These are phyloP conservation scores for Eupeodes luniger DNA, from an alignment of 2,888 invertebrate genomes.

Conservation along the genomic window DNA sequence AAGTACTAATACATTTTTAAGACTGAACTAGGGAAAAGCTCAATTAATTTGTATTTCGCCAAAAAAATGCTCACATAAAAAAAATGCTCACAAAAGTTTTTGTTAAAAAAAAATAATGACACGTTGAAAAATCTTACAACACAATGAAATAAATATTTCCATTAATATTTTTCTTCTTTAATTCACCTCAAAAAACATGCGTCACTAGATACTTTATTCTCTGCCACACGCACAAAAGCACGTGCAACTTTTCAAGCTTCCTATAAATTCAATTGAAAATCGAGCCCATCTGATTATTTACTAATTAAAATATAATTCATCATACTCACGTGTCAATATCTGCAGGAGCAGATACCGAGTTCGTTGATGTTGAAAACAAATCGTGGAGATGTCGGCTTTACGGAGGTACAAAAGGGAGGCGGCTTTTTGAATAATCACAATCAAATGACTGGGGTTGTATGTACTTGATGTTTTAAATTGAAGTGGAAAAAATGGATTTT, in stretches of 20 bases:
- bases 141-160: no score
- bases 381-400: neutral
- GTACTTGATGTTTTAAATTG: no score
- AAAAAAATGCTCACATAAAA: no score
- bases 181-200: neutral
- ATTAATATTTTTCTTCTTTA: no score
- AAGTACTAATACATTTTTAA: no score
- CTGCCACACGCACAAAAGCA: neutral
- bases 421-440: neutral
- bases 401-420: neutral
- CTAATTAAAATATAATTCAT: slow-evolving; percentile 71
- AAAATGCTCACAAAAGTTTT: no score
- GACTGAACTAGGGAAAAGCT: no score
- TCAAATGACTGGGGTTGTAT: no score
- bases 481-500: no score
- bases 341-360: slow-evolving; percentile 16
- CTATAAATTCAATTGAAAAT: neutral
- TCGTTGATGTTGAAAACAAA: neutral
- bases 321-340: slow-evolving; percentile 57
- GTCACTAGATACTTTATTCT: neutral
- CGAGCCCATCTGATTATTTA: slow-evolving; percentile 29
- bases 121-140: no score
- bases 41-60: no score
- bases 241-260: neutral
- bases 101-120: no score